phyloP scores from a whole-genome alignment of 2,888 invertebrate genomes.

The Caenorhabditis plicata region DNA sequence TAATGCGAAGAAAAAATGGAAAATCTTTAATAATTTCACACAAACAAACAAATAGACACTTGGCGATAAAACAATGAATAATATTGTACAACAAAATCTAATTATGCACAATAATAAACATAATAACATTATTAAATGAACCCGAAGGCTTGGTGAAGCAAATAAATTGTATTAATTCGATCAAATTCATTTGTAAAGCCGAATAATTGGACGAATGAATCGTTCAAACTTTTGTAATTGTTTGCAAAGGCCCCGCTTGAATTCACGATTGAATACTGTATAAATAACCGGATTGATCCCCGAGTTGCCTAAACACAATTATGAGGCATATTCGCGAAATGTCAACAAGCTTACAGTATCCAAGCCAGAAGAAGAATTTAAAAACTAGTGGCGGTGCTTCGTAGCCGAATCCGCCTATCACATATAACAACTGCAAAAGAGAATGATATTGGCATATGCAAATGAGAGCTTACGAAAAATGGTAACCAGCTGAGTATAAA shows the following conservation, averaged over 20 bases:
- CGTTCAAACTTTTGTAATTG: conserved; percentile 52
- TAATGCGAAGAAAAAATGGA: too few species aligned
- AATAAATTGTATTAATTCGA: too few species aligned
- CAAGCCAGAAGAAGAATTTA: conserved; percentile 77
- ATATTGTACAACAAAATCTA: too few species aligned
- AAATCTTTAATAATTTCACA: too few species aligned
- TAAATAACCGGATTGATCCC: conserved; percentile 64
- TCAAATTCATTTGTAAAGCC: conserved; percentile 26
- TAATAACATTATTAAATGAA: too few species aligned
- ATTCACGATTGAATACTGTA: conserved; percentile 64
- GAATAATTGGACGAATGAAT: conserved; percentile 31
- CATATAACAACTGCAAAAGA: conserved; percentile 68
- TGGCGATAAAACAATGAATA: too few species aligned
- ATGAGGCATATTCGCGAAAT: neutral
- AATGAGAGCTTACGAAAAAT: conserved; percentile 75
- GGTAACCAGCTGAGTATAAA: conserved; percentile 98
- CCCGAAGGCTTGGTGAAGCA: too few species aligned
- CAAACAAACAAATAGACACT: too few species aligned
- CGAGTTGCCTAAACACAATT: conserved; percentile 54
- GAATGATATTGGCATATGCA: neutral
- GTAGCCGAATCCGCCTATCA: conserved; percentile 67
- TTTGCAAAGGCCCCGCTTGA: conserved; percentile 63
- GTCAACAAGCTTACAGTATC: conserved; percentile 79
- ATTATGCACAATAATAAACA: too few species aligned
- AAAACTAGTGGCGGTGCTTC: conserved; percentile 62